Evolutionary conservation across 2,888 invertebrate genomes (phyloP).

Genomic region (Noctua pronuba): DNA sequence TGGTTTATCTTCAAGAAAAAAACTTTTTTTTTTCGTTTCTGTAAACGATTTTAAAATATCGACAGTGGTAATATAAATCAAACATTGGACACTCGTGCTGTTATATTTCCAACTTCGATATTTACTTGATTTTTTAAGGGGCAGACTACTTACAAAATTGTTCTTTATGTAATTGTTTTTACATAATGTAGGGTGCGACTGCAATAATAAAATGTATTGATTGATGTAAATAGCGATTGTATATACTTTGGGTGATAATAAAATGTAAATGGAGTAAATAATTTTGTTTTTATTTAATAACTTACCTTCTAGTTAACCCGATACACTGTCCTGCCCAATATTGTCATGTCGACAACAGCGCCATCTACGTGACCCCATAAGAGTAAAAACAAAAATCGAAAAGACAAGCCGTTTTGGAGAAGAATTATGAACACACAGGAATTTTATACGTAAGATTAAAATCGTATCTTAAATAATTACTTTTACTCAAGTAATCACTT

Average conservation of each 20-base stretch:
- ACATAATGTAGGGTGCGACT: neutral
- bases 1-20: too few species aligned
- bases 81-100: too few species aligned
- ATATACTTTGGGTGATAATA: constrained; percentile 57
- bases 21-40: neutral
- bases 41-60: neutral
- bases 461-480: too few species aligned
- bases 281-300: neutral
- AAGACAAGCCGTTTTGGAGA: neutral
- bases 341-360: neutral
- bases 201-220: constrained; percentile 25
- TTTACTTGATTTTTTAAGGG: neutral
- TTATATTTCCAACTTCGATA: neutral
- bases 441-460: too few species aligned
- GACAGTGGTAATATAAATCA: neutral
- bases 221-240: constrained; percentile 59
- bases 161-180: neutral
- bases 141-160: constrained; percentile 2
- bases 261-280: constrained; percentile 13
- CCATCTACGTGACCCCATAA: neutral
- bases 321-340: neutral
- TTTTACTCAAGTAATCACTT: too few species aligned
- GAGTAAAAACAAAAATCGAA: neutral
- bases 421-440: neutral
- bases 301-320: neutral